phyloP scores from a whole-genome alignment of 37 sponge, comb jelly and placozoan species.

The Halichondria panicea region DNA sequence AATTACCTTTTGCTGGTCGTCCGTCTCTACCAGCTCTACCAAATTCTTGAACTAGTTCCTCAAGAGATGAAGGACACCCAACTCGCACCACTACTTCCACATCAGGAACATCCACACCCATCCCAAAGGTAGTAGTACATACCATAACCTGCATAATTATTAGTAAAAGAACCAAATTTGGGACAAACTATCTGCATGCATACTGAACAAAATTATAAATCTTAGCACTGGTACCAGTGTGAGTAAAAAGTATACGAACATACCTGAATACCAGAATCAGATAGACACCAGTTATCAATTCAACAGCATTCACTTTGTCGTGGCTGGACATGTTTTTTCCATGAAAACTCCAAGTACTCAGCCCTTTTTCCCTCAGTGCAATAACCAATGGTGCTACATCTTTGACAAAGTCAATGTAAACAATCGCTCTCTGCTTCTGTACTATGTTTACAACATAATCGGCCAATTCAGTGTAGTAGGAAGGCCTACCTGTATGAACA shows the following conservation, averaged over 20 bases:
- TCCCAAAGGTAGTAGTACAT: conserved; percentile 42
- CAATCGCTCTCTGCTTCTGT: not conserved
- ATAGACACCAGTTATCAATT: conserved; percentile 21
- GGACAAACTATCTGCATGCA: not conserved
- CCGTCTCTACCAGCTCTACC: conserved; percentile 60
- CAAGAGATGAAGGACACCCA: conserved; percentile 21
- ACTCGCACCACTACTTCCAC: conserved; percentile 12
- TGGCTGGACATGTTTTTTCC: conserved; percentile 26
- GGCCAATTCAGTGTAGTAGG: not conserved
- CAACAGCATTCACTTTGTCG: conserved; percentile 30
- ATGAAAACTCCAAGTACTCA: conserved; percentile 19
- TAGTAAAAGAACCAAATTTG: not conserved
- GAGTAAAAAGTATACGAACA: not conserved
- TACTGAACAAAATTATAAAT: not conserved
- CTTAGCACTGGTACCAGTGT: not conserved
- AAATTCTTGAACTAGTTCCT: conserved; percentile 33
- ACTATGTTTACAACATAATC: not conserved
- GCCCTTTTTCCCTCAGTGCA: conserved; percentile 17
- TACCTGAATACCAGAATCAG: conserved; percentile 1
- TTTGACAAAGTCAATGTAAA: conserved; percentile 30
- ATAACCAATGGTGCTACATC: conserved; percentile 35
- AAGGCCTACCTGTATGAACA: not conserved
- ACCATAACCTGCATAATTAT: conserved; percentile 13
- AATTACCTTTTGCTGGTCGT: conserved; percentile 21
- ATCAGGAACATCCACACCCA: conserved; percentile 22